Evolutionary conservation across 2,113 vertebrate species (phyloP).

Genomic region (Gambusia affinis): DNA sequence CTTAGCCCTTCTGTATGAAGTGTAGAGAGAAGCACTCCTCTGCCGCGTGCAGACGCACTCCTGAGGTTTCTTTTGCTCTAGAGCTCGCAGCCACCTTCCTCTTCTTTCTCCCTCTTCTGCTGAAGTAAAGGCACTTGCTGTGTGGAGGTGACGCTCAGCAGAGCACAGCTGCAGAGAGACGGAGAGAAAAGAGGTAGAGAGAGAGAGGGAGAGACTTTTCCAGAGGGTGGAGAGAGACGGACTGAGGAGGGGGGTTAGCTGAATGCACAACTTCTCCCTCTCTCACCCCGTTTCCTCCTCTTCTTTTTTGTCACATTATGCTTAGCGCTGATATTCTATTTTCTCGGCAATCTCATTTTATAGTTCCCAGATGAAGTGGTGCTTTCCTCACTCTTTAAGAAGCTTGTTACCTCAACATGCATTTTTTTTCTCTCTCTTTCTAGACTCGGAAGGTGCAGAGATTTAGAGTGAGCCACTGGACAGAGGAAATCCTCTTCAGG

Average conservation of each 20-base stretch:
- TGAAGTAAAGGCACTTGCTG: slow-evolving; percentile 76
- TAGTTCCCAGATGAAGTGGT: slow-evolving; percentile 32
- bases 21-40: slow-evolving; percentile 42
- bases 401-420: slow-evolving; percentile 18
- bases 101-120: slow-evolving; percentile 56
- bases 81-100: slow-evolving; percentile 44
- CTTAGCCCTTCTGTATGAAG: slow-evolving; percentile 44
- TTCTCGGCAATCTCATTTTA: slow-evolving; percentile 43
- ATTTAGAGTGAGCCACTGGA: slow-evolving; percentile 44
- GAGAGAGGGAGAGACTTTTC: slow-evolving; percentile 52
- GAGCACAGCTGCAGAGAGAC: slow-evolving; percentile 76
- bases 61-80: slow-evolving; percentile 1
- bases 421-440: slow-evolving; percentile 2
- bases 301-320: slow-evolving; percentile 48
- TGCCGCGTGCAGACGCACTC: slow-evolving; percentile 39
- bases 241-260: slow-evolving; percentile 46
- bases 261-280: slow-evolving; percentile 74
- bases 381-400: slow-evolving; percentile 24
- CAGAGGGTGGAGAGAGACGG: slow-evolving; percentile 61
- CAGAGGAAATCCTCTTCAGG: slow-evolving; percentile 30
- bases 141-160: slow-evolving; percentile 71
- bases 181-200: slow-evolving; percentile 54
- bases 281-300: slow-evolving; percentile 43
- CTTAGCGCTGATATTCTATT: slow-evolving; percentile 55
- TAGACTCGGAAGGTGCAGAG: slow-evolving; percentile 27